A percentile compares a stretch with the other conserved stretches of the same genome.
phyloP scores from a whole-genome alignment of 2,888 invertebrate species.

The Acleris cristana region DNA sequence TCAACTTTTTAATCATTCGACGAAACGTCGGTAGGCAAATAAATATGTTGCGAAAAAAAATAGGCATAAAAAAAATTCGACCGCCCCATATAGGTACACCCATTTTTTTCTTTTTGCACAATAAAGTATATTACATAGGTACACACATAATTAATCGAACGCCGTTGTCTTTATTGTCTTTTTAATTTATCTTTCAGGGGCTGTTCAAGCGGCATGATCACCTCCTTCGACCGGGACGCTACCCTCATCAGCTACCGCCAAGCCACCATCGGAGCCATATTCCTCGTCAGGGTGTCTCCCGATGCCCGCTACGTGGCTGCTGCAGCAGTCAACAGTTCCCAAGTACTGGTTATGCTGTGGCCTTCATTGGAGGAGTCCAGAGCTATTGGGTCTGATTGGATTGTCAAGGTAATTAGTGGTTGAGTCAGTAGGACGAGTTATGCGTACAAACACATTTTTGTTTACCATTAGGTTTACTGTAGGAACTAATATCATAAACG shows the following conservation, averaged over 20 bases:
- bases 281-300: slow-evolving; percentile 63
- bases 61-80: too few relatives aligned
- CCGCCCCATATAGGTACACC: too few relatives aligned
- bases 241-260: slow-evolving; percentile 44
- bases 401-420: slow-evolving; percentile 55
- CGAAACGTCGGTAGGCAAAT: too few relatives aligned
- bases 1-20: too few relatives aligned
- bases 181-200: slow-evolving; percentile 53
- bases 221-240: slow-evolving; percentile 49
- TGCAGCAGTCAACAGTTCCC: slow-evolving; percentile 47
- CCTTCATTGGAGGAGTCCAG: slow-evolving; percentile 54
- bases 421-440: not conserved
- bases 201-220: slow-evolving; percentile 62
- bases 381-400: slow-evolving; percentile 53
- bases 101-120: too few relatives aligned
- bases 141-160: too few relatives aligned
- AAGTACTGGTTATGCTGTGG: slow-evolving; percentile 61
- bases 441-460: not conserved
- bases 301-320: slow-evolving; percentile 68
- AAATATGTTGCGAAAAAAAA: too few relatives aligned
- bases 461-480: too few relatives aligned
- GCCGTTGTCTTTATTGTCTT: not conserved
- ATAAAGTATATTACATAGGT: too few relatives aligned
- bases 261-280: slow-evolving; percentile 45
- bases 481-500: too few relatives aligned